These are phyloP conservation scores for Idaea biselata DNA, from an alignment of 2,888 invertebrate genomes.

Conservation along the genomic window DNA sequence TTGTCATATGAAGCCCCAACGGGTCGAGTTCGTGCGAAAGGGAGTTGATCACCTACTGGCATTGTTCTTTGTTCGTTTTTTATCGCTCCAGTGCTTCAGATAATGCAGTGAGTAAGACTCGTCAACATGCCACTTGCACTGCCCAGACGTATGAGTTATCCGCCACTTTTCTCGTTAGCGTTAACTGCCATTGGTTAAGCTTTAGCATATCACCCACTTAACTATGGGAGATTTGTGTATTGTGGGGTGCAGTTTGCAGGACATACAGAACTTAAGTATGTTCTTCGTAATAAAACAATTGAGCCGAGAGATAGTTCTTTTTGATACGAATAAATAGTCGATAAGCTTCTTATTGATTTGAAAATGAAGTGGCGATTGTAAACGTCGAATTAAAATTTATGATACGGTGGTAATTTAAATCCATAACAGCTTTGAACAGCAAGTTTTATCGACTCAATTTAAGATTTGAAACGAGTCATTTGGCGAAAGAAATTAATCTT, in stretches of 20 bases:
- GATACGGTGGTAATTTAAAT: background rate
- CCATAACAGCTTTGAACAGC: background rate
- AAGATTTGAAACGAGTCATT: background rate
- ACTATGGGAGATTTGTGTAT: constrained; percentile 36
- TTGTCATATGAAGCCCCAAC: constrained; percentile 65
- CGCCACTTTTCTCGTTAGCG: constrained; percentile 70
- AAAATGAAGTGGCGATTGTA: background rate
- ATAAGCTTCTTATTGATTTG: background rate
- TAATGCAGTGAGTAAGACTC: constrained; percentile 59
- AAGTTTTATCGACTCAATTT: background rate
- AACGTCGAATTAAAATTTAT: background rate
- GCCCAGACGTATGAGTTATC: constrained; percentile 63
- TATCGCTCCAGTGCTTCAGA: constrained; percentile 75
- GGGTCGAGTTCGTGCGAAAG: constrained; percentile 69
- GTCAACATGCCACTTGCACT: constrained; percentile 47
- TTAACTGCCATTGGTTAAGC: constrained; percentile 57
- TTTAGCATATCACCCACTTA: constrained; percentile 56
- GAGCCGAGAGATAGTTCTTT: background rate
- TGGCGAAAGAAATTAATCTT: background rate
- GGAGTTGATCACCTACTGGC: constrained; percentile 69
- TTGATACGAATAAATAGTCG: background rate
- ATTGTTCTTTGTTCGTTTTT: constrained; percentile 78
- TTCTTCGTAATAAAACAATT: background rate
- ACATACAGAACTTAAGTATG: too few relatives aligned
- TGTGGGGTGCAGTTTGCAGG: background rate